Evolutionary conservation across 2,113 vertebrate species (phyloP), one percentile per base, ranked within the genome.

Genomic region (Phoxinus phoxinus): DNA sequence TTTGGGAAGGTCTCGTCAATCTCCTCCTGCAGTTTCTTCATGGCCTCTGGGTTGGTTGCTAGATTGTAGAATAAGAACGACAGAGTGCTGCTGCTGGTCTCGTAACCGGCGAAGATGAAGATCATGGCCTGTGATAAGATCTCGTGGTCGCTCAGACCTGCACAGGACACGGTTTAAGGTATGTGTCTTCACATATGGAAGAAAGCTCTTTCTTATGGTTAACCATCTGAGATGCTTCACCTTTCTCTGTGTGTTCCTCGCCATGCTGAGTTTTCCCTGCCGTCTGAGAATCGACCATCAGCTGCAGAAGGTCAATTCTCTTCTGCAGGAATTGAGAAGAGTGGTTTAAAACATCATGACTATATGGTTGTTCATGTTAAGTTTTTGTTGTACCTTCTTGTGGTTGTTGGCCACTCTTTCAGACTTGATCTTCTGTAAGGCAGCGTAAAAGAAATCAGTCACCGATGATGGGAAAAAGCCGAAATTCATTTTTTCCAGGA

Each of bases 251-350:
- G 9, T 82, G 86, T 5, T 1, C 13, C 8, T 87, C 75, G 35
- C 4, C 81, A 0, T 1, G 2, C 0, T 86, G 1, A 3, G 12
- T 76, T 44, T 32, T 25, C 21, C 7, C 19, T 23, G 85, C 78
- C 4, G 83, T 91, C 88, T 97, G 95, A 85, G 94, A 93, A 27
- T 98, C 94, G 0, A 97, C 93, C 97, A 98, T 96, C 63, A 97
- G 81, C 91, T 97, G 96, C 90, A 97, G 92, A 53, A 97, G 95
- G 91, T 97, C 96, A 9, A 96, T 93, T 86, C 95, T 90, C 7
- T 86, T 92, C 96, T 97, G 96, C 90, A 97, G 92, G 56, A 98
- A 95, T 87, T 92, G 96, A 21, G 53, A 23, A 56, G 6, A 21
- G 6, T 8, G 53, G 53, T 8, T 56, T 9, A 56, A 13, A 21